Evolutionary conservation across 1,140 invertebrate genomes (phyloP).

Genomic region (Chrysomallon squamiferum): DNA sequence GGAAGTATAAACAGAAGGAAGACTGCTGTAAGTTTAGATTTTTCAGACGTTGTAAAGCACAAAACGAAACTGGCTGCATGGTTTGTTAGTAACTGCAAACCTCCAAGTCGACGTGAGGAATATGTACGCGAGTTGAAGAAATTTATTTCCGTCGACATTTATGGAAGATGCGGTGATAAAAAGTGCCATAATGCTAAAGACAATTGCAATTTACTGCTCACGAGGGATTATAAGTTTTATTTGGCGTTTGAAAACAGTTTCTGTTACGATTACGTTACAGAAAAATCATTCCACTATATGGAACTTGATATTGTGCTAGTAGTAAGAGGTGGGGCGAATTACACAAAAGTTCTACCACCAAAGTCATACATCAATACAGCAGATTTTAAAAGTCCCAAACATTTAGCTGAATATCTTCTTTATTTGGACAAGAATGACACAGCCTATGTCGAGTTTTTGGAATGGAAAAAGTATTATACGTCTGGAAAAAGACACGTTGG

Average conservation of each 20-base stretch:
- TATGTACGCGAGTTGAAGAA: slow-evolving; percentile 67
- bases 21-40: neutral
- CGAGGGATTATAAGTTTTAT: slow-evolving; percentile 50
- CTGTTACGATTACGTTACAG: slow-evolving; percentile 94
- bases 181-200: slow-evolving; percentile 11
- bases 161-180: slow-evolving; percentile 67
- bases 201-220: slow-evolving; percentile 10
- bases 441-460: no score
- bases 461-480: no score
- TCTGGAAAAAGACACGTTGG: no score
- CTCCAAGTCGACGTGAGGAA: slow-evolving; percentile 65
- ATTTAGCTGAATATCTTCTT: slow-evolving; percentile 66
- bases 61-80: slow-evolving; percentile 65
- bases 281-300: slow-evolving; percentile 82
- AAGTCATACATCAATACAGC: slow-evolving; percentile 71
- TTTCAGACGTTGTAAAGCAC: slow-evolving; percentile 7
- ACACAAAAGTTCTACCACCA: slow-evolving; percentile 69
- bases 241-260: slow-evolving; percentile 80
- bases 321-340: slow-evolving; percentile 72
- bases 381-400: slow-evolving; percentile 64
- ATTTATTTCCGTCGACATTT: slow-evolving; percentile 70
- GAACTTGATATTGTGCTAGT: slow-evolving; percentile 72
- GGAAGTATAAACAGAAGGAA: neutral
- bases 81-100: slow-evolving; percentile 71
- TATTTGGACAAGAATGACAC: no score